Base-by-base conservation (phyloP, 1,140 invertebrate genomes). In the Bombus superbus region DNA sequence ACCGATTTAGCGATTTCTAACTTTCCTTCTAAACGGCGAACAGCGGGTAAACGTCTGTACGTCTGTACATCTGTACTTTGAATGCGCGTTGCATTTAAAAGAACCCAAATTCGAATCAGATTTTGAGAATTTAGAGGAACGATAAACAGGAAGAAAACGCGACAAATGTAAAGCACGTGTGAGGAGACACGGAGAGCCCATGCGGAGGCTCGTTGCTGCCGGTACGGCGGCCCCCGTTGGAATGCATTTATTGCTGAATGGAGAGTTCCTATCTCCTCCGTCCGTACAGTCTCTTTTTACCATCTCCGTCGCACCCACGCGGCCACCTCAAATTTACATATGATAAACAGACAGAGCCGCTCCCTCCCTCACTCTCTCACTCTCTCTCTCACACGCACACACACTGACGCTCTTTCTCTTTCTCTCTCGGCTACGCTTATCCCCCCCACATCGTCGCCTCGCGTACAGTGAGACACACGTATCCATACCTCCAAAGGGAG, bases 191-290 rank as follows among this genome's bases (percentile, higher is more conserved):
- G 11, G 25, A n/a, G 69, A 78, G 40, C 38, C 28, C 8, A 6
- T 2, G 76, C 44, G 40, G 32, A 64, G 25, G 28, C 28, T 57
- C 57, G 75, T 73, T 85, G 59, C 57, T 85, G 42, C 32, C 77
- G 75, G 79, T 82, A 79, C 91, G 90, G 89, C 88, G 88, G 85
- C 69, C 87, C 74, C 82, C 59, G 84, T 74, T 59, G 86, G 86
- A 91, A 90, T 91, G 86, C 89, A 86, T 87, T 91, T 92, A 86
- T 90, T 86, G 72, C 81, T 89, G 85, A 90, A 91, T 89, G 90
- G 87, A 86, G 79, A 90, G 79, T 81, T 76, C 80, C 59, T 86
- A 62, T 83, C 86, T 88, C 78, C 69, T 83, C 81, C 71, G 80
- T 44, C 75, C 83, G 74, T 69, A 68, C 66, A 35, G 62, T 80